These are phyloP conservation scores for Andrena marginata DNA, from an alignment of 2,888 invertebrate species.

Conservation along the genomic window DNA sequence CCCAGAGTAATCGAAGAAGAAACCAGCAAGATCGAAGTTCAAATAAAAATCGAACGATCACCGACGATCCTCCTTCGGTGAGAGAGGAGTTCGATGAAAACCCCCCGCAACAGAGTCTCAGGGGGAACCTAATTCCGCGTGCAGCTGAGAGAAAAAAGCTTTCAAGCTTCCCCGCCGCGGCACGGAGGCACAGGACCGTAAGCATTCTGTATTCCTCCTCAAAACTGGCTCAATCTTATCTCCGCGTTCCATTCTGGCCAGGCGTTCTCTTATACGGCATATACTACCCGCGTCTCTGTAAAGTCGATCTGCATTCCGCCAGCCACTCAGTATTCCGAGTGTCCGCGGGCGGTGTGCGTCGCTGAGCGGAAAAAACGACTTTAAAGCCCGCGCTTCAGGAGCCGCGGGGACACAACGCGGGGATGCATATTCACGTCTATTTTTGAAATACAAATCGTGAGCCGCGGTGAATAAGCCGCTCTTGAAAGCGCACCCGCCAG, in stretches of 20 bases:
- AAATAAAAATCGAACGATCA: no score
- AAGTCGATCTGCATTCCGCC: slow-evolving; percentile 43
- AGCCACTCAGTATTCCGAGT: neutral
- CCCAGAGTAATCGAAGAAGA: no score
- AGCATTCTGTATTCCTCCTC: neutral
- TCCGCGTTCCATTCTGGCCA: slow-evolving; percentile 1
- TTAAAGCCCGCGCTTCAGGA: slow-evolving; percentile 9
- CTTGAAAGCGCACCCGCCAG: neutral
- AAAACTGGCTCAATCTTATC: slow-evolving; percentile 30
- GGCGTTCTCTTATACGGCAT: neutral
- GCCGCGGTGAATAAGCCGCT: slow-evolving; percentile 1
- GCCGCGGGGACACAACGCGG: neutral
- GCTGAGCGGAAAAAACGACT: slow-evolving; percentile 15
- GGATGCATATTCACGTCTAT: slow-evolving; percentile 39
- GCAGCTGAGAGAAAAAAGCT: slow-evolving; percentile 1
- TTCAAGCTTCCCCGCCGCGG: no score
- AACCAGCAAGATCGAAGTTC: no score
- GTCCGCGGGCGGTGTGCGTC: slow-evolving; percentile 4
- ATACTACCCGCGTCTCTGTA: slow-evolving; percentile 15
- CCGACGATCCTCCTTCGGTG: no score
- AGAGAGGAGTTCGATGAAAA: neutral
- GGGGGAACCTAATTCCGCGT: neutral
- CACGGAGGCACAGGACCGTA: neutral
- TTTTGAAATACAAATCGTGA: slow-evolving; percentile 21
- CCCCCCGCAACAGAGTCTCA: neutral